phyloP scores from a whole-genome alignment of 2,113 vertebrate species.

The Centropristis striata region DNA sequence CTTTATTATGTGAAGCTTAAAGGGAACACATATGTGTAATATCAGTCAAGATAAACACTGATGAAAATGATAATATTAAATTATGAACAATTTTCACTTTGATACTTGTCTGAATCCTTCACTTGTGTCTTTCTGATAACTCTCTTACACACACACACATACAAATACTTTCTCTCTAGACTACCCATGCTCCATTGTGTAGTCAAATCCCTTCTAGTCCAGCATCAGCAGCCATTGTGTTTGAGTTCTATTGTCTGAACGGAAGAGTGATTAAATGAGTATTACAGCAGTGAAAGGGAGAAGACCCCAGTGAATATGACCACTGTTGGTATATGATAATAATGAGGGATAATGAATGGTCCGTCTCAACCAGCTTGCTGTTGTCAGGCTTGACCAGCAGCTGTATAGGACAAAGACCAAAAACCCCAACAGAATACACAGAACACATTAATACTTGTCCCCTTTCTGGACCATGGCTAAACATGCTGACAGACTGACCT shows the following conservation, averaged over 20 bases:
- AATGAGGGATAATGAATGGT: slow-evolving; percentile 38
- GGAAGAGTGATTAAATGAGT: slow-evolving; percentile 35
- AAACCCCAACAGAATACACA: background rate
- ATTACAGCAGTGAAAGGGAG: slow-evolving; percentile 29
- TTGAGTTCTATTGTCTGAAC: slow-evolving; percentile 21
- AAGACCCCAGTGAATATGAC: background rate
- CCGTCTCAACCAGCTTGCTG: background rate
- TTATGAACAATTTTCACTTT: background rate
- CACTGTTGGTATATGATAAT: background rate
- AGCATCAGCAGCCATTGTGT: slow-evolving; percentile 35
- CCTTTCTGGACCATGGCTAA: background rate
- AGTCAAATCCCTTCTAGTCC: slow-evolving; percentile 7
- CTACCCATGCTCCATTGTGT: background rate
- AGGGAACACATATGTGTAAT: background rate
- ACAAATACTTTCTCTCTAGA: background rate
- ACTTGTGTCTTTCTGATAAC: background rate
- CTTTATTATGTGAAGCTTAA: background rate
- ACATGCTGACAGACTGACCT: background rate
- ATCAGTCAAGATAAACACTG: background rate
- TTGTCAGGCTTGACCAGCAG: background rate
- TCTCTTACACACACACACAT: background rate
- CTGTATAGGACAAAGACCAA: slow-evolving; percentile 1
- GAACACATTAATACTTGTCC: background rate
- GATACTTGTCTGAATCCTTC: background rate
- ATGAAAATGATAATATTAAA: background rate